Base-by-base conservation (phyloP, 2,113 vertebrate genomes). In the Nibea coibor region DNA sequence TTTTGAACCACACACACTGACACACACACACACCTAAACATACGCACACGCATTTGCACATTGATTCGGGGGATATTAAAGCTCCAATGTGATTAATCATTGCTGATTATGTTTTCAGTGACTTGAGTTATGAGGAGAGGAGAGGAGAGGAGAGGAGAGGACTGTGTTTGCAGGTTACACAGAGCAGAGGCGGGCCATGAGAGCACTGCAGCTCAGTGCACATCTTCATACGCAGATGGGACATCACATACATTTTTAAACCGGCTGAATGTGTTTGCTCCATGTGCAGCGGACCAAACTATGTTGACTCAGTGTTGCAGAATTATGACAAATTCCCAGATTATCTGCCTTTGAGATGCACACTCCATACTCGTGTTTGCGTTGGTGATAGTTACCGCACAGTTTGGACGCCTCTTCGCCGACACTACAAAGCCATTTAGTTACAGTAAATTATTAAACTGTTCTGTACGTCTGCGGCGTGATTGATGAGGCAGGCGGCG, bases 31-130 rank as follows among this genome's bases (percentile, higher is more conserved):
- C 57, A 63, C 31, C 31, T 35, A 35, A 35, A 76, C 45, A 61
- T 56, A 50, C 0, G 78, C 79, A 82, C 89, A 83, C 77, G 86
- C 75, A 86, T 87, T 88, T 82, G 62, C 48, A 62, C 72, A 82
- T 77, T 84, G 84, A 92, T 87, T 83, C 16, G 31, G 28, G 61
- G 80, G 81, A 84, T 83, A 91, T 87, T 85, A 88, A 87, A 85
- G 43, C 73, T 54, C 61, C 9, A 1, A 72, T 50, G 71, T 80
- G 87, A 89, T 91, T 83, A 84, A 88, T 89, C 87, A 84, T 71
- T 42, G 65, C 80, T 87, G 83, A 90, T 90, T 87, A 82, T 87
- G 43, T 82, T 85, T 88, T 83, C 74, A 59, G 67, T 78, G 71
- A 75, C 47, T 67, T 71, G 57, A 80, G 57, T 78, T 72, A 82